Evolutionary conservation across 1,140 invertebrate genomes (phyloP), one percentile per base, ranked within the genome.

Genomic region (Anastrepha obliqua): DNA sequence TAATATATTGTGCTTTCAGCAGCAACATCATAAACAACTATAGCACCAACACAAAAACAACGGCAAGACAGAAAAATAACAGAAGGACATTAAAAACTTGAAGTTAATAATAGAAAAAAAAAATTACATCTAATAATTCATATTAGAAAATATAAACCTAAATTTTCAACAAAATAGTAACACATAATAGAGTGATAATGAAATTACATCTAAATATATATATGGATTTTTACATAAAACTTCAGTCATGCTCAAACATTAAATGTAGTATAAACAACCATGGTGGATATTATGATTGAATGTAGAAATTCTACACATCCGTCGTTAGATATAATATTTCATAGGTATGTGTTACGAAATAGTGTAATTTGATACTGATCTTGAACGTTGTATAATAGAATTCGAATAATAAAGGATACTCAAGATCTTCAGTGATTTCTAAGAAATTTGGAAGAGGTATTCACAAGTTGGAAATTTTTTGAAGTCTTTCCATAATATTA

Each of bases 1-100:
- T 65, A 81, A 85, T 85, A 51, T 81, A 81, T 81, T 81, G 47
- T 81, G 74, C 74, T 81, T 81, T 81, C 74, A 81, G 74, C 70
- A 85, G 29, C 44, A 62, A 44, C 89, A 88, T 17, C 74, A 62
- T 62, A 60, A 86, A 60, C 89, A 87, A 87, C 87, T 88, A 74
- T 60, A 44, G 67, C 87, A 81, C 88, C n/a, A 55, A 55, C 17
- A 58, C 74, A 81, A 81, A 51, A 42, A 11, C 74, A 55, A 20
- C 60, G 55, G 74, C 42, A 81, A 55, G 55, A 47, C 74, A 81
- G 74, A 81, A 81, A 55, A 20, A 81, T 81, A 47, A 29, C 74
- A 9, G 55, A 51, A 81, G 47, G 47, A 81, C 51, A 81, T 42
- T 81, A 9, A 20, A 81, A 81, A 55, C 44, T 55, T 58, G 15